Percentiles rank a stretch among this genome's conserved stretches.
These are phyloP conservation scores for Stenurella melanura DNA, from an alignment of 2,888 invertebrate species.

Conservation along the genomic window DNA sequence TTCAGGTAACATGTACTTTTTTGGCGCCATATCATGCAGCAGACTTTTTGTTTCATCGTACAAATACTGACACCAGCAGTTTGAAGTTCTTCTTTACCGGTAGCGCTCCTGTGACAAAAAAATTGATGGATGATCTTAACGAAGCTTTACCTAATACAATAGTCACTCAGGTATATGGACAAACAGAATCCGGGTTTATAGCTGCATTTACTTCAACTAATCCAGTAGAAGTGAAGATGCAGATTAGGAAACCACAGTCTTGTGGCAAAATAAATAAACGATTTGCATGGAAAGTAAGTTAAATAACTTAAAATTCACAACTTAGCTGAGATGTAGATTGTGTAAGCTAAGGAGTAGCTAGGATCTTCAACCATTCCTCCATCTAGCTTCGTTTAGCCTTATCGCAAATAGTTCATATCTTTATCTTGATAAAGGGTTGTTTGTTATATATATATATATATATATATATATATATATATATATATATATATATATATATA, in stretches of 20 bases:
- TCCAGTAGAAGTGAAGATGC: constrained; percentile 41
- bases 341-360: no score
- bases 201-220: constrained; percentile 26
- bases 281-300: constrained; percentile 66
- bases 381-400: no score
- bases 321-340: no score
- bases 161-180: constrained; percentile 45
- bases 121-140: constrained; percentile 41
- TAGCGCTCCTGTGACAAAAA: constrained; percentile 35
- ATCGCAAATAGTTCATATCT: no score
- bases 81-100: constrained; percentile 42
- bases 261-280: constrained; percentile 43
- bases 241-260: constrained; percentile 45
- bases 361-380: no score
- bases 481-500: no score
- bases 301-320: background rate
- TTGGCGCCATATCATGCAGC: constrained; percentile 61
- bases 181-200: constrained; percentile 43
- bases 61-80: constrained; percentile 32
- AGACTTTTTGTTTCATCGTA: constrained; percentile 45
- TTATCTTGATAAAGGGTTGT: no score
- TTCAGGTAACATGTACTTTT: constrained; percentile 61
- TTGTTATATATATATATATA: no score
- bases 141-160: constrained; percentile 38
- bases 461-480: no score